Evolutionary conservation across 2,113 vertebrate genomes (phyloP).

Genomic region (Phalacrocorax brasilianus): DNA sequence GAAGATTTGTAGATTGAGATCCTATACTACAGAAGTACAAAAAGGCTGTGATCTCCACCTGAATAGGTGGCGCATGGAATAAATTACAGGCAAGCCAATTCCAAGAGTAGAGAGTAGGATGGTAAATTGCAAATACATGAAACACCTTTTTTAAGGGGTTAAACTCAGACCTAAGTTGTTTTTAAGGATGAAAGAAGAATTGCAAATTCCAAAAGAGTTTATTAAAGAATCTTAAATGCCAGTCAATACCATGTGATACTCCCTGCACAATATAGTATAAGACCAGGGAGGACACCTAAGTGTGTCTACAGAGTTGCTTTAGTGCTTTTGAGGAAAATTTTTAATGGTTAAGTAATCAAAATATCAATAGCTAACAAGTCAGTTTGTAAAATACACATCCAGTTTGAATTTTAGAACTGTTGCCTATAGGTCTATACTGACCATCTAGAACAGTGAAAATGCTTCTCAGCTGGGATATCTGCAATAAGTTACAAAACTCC

Average conservation of each 20-base stretch:
- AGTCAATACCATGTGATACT: not conserved
- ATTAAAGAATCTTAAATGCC: not conserved
- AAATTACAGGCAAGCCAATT: not conserved
- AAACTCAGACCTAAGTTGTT: not conserved
- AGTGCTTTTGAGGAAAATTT: not conserved
- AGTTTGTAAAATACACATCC: not conserved
- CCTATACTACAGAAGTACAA: not conserved
- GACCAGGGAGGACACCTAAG: not conserved
- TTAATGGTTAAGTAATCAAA: not conserved
- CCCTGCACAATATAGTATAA: not conserved
- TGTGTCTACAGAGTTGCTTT: not conserved
- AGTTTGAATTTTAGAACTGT: not conserved
- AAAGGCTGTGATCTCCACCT: not conserved
- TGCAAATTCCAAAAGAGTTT: not conserved
- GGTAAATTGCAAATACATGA: not conserved
- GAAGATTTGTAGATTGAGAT: not conserved
- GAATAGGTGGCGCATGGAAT: not conserved
- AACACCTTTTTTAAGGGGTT: not conserved
- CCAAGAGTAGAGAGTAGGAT: not conserved
- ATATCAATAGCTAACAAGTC: not conserved
- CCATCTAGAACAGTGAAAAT: not conserved
- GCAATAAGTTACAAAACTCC: not conserved
- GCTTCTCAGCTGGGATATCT: not conserved
- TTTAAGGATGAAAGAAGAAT: not conserved
- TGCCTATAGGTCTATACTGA: not conserved